Evolutionary conservation across 2,797 vertebrate species (phyloP).

Genomic region (Hemibagrus guttatus): DNA sequence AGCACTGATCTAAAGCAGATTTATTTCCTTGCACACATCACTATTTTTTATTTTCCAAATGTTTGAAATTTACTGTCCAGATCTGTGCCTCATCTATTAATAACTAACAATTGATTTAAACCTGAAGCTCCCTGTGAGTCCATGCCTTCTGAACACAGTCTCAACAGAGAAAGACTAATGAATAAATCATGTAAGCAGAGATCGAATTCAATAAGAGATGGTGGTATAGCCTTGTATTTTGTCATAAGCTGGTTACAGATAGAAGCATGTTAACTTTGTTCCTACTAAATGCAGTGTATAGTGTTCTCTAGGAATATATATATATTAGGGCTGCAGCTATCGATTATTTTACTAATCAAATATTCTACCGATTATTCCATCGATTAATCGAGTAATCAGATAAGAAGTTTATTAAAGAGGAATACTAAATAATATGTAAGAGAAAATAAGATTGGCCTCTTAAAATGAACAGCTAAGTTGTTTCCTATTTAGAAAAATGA

Average conservation of each 20-base stretch:
- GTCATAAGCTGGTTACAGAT: background rate
- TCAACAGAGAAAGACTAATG: background rate
- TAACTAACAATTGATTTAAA: background rate
- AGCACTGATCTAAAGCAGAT: background rate
- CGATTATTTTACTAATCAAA: no score
- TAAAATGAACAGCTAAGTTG: no score
- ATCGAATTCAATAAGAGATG: background rate
- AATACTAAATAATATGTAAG: no score
- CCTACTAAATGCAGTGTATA: background rate
- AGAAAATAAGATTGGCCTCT: no score
- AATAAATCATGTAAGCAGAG: conserved; percentile 48
- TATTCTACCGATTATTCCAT: no score
- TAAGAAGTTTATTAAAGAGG: no score
- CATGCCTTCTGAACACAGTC: background rate
- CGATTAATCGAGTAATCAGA: no score
- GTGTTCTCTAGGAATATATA: background rate
- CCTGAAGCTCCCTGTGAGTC: background rate
- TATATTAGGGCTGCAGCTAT: no score
- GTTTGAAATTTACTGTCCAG: background rate
- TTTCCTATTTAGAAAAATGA: no score
- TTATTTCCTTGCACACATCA: background rate
- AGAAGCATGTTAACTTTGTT: conserved; percentile 24
- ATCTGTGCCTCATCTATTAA: background rate
- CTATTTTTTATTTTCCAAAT: background rate
- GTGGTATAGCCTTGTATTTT: background rate